Percentiles rank a stretch among this genome's conserved stretches.
Conservation (phyloP, 2,113 vertebrate genomes). For the Rhinopithecus roxellana region DNA sequence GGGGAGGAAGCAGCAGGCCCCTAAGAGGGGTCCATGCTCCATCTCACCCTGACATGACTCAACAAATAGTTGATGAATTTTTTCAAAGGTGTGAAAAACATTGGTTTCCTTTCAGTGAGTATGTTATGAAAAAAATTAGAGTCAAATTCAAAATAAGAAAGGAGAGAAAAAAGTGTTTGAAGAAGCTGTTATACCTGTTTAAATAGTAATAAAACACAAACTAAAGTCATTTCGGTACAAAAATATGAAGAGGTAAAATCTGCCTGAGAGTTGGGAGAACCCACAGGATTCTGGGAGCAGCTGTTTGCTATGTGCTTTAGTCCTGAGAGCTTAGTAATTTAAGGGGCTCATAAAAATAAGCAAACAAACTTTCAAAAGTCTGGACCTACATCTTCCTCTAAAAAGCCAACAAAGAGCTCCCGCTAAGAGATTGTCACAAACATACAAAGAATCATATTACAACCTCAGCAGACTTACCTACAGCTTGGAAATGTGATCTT, state of each 20-base stretch:
- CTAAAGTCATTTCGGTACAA: background rate
- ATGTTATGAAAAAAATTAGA: slow-evolving; percentile 19
- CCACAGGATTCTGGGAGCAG: slow-evolving; percentile 65
- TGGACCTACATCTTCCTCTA: slow-evolving; percentile 73
- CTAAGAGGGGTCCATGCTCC: too few relatives aligned
- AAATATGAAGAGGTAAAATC: background rate
- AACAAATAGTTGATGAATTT: background rate
- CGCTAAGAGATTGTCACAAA: slow-evolving; percentile 81
- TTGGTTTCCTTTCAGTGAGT: slow-evolving; percentile 28
- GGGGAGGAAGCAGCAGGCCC: too few relatives aligned
- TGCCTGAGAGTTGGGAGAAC: background rate
- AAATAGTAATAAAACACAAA: background rate
- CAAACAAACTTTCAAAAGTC: slow-evolving; percentile 85
- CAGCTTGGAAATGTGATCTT: slow-evolving; percentile 83
- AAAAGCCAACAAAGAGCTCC: slow-evolving; percentile 78
- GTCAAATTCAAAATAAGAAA: slow-evolving; percentile 35
- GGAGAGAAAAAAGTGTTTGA: background rate
- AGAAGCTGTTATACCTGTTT: background rate
- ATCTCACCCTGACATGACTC: background rate
- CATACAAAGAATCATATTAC: slow-evolving; percentile 80
- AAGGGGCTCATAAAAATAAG: slow-evolving; percentile 80
- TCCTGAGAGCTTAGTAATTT: slow-evolving; percentile 75
- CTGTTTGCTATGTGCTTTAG: slow-evolving; percentile 67
- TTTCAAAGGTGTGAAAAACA: background rate
- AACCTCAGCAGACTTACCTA: slow-evolving; percentile 83